Conservation (phyloP, 2,113 vertebrate genomes). For the Morone chrysops region DNA sequence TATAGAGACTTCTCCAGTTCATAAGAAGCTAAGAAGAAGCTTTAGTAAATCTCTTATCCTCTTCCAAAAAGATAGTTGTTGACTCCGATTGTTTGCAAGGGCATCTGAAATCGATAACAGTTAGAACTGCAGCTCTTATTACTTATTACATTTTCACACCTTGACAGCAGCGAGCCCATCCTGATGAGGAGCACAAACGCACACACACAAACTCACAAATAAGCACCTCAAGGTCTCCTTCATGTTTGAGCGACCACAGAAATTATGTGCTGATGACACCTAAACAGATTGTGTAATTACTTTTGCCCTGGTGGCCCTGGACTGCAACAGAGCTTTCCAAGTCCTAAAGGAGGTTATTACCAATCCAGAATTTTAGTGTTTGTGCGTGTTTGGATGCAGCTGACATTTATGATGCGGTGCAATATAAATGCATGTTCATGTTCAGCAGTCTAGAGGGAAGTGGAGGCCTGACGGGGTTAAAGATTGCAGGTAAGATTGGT, state of each 20-base stretch:
- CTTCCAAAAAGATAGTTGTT: constrained; percentile 48
- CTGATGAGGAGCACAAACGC: constrained; percentile 4
- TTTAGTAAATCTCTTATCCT: constrained; percentile 34
- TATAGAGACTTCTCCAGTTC: neutral
- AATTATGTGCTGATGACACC: constrained; percentile 79
- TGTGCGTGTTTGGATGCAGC: constrained; percentile 10
- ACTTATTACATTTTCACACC: constrained; percentile 58
- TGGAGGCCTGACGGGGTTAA: neutral
- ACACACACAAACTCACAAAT: constrained; percentile 35
- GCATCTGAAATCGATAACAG: constrained; percentile 67
- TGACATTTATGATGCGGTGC: constrained; percentile 16
- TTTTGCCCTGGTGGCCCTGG: constrained; percentile 73
- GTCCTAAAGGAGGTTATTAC: constrained; percentile 49
- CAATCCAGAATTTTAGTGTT: constrained; percentile 33
- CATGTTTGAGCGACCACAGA: constrained; percentile 75
- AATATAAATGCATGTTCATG: constrained; percentile 11
- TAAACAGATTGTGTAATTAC: constrained; percentile 80
- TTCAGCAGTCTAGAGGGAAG: neutral
- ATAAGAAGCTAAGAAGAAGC: neutral
- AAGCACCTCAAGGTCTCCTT: constrained; percentile 81
- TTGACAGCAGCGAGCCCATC: constrained; percentile 53
- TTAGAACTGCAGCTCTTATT: constrained; percentile 62
- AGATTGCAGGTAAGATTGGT: neutral
- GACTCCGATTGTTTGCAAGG: constrained; percentile 72
- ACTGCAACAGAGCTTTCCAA: constrained; percentile 60